Evolutionary conservation across 37 sponge, comb jelly and placozoan genomes (phyloP), one percentile per base, ranked within the genome.

Genomic region (Chondrilla cf. caribensis): DNA sequence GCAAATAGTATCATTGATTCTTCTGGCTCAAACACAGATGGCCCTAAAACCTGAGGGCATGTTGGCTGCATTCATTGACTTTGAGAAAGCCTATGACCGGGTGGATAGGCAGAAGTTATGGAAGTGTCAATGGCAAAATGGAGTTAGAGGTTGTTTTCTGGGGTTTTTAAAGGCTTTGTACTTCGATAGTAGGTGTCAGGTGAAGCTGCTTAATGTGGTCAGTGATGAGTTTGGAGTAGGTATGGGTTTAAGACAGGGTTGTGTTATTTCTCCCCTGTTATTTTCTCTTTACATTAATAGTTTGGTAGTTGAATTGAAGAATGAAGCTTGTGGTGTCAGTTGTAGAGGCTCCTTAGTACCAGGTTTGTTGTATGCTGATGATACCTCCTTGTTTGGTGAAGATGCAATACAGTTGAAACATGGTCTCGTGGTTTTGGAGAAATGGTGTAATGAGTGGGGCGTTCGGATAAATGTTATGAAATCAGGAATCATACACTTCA

Each of bases 401-500:
- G 7, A 33, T 68, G 35, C 4, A 17, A 37, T 35, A 9, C 36
- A 11, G 21, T 9, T 28, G 70, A 68, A 2, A 37, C 26, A 1
- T n/a, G 21, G 41, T 9, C 15, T 79, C 21, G 2, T 3, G 58
- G 35, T 54, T 0, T 14, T 78, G 58, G 79, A 42, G n/a, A 26
- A 32, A 58, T 79, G 79, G 79, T 79, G 79, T 26, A 31, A 79
- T 2, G 18, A 58, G 5, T 79, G 79, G 79, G 33, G 3, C 2
- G 38, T 79, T 37, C 31, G 31, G 15, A 2, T 79, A 25, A 79
- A 79, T 79, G 58, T 54, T 17, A 36, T 26, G 37, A 79, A 79
- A 58, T 32, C 59, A 33, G 47, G 2, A 18, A 58, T 79, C 24
- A 29, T 79, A 26, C 79, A 79, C 38, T 58, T 79, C 36, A 54